Percentiles rank a stretch among this genome's conserved stretches.
phyloP scores from a whole-genome alignment of 2,113 vertebrate genomes.

The Pedetes capensis region DNA sequence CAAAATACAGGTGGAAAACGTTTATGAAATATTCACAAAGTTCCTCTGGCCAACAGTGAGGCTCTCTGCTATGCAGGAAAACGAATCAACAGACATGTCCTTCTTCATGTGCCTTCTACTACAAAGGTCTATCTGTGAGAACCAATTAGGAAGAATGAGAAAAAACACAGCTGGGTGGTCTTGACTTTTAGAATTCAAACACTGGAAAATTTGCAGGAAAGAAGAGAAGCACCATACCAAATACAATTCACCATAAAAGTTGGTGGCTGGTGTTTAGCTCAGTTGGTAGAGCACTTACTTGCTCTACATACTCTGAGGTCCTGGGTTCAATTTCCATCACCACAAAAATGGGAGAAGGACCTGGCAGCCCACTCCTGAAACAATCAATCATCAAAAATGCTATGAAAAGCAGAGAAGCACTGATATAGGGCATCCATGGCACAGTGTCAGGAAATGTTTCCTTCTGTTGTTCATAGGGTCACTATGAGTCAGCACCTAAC shows the following conservation, averaged over 20 bases:
- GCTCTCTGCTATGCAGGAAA: not conserved
- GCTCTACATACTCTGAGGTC: no score
- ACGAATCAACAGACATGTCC: not conserved
- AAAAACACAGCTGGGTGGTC: not conserved
- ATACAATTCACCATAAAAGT: not conserved
- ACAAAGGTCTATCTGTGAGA: not conserved
- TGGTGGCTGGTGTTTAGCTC: no score
- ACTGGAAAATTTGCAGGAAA: not conserved
- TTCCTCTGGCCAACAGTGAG: not conserved
- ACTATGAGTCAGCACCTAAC: no score
- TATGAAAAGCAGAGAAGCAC: no score
- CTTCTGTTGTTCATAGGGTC: no score
- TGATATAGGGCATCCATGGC: no score
- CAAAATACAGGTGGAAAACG: not conserved
- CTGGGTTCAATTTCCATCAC: no score
- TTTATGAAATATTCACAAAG: not conserved
- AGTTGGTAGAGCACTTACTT: no score
- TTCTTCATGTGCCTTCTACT: not conserved
- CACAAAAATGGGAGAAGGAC: no score
- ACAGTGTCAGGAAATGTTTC: no score
- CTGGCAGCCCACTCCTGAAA: no score
- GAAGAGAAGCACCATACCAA: not conserved
- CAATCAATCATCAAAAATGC: no score
- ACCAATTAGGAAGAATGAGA: not conserved
- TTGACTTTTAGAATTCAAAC: not conserved